A percentile compares a stretch with the other conserved stretches of the same genome.
These are phyloP conservation scores for Vespertilio murinus DNA, from an alignment of 2,797 vertebrate species.

Conservation along the genomic window DNA sequence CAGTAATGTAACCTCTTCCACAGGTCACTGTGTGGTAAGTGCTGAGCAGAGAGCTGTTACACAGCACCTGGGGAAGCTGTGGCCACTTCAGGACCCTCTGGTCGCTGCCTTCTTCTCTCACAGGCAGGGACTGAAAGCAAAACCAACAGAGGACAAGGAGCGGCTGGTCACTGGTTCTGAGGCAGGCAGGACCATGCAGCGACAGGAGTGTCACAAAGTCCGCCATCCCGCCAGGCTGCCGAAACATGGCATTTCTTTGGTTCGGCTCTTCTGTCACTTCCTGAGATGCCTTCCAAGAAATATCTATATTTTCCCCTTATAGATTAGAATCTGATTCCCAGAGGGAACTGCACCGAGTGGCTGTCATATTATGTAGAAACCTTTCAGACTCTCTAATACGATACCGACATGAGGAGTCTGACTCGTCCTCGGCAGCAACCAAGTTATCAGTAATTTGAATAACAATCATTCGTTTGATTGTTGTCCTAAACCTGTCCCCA, in stretches of 20 bases:
- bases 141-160: background rate
- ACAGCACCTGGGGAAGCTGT: background rate
- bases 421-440: background rate
- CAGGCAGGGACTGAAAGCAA: background rate
- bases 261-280: background rate
- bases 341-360: slow-evolving; percentile 21
- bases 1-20: background rate
- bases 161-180: background rate
- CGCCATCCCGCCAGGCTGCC: background rate
- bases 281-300: slow-evolving; percentile 50
- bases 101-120: background rate
- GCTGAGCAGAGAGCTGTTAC: background rate
- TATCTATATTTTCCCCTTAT: slow-evolving; percentile 28
- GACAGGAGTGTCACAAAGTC: background rate
- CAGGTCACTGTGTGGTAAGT: fast-evolving
- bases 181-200: background rate
- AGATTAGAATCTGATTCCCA: slow-evolving; percentile 52
- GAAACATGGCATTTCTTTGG: background rate
- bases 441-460: background rate
- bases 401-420: slow-evolving; percentile 37
- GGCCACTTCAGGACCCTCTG: background rate
- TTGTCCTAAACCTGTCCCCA: background rate
- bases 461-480: background rate
- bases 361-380: slow-evolving; percentile 59
- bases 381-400: slow-evolving; percentile 13